Conservation (phyloP, 2,797 vertebrate genomes). For the Gymnoscopelus braueri region DNA sequence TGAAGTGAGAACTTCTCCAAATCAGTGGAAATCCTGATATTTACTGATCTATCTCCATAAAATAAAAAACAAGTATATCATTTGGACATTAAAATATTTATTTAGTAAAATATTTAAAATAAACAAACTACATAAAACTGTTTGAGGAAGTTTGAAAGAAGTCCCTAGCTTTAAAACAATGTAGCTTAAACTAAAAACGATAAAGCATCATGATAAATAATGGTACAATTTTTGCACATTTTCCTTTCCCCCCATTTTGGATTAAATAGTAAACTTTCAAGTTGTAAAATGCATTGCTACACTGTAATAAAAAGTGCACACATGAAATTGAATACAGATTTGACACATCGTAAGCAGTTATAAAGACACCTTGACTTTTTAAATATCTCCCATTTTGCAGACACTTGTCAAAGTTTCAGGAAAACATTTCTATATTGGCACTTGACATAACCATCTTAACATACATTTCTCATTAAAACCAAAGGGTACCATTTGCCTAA, state of each 20-base stretch:
- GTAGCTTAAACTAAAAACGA: slow-evolving; percentile 73
- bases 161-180: slow-evolving; percentile 77
- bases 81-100: slow-evolving; percentile 87
- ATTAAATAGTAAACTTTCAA: slow-evolving; percentile 81
- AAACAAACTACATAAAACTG: slow-evolving; percentile 85
- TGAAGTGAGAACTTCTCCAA: no score
- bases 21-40: no score
- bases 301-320: slow-evolving; percentile 83
- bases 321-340: slow-evolving; percentile 77
- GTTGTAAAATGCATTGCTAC: slow-evolving; percentile 82
- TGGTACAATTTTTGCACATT: slow-evolving; percentile 74
- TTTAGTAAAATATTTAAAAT: slow-evolving; percentile 89
- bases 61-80: background rate
- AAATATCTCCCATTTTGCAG: slow-evolving; percentile 54
- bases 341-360: slow-evolving; percentile 74
- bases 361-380: slow-evolving; percentile 71
- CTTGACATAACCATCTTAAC: slow-evolving; percentile 40
- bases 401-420: slow-evolving; percentile 38
- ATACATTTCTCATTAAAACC: background rate
- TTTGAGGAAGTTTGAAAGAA: slow-evolving; percentile 79
- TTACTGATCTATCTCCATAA: background rate
- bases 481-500: slow-evolving; percentile 1
- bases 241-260: slow-evolving; percentile 39
- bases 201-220: slow-evolving; percentile 83
- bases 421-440: slow-evolving; percentile 59